These are phyloP conservation scores for Nemoura dubitans DNA, from an alignment of 2,888 invertebrate genomes.

Conservation along the genomic window DNA sequence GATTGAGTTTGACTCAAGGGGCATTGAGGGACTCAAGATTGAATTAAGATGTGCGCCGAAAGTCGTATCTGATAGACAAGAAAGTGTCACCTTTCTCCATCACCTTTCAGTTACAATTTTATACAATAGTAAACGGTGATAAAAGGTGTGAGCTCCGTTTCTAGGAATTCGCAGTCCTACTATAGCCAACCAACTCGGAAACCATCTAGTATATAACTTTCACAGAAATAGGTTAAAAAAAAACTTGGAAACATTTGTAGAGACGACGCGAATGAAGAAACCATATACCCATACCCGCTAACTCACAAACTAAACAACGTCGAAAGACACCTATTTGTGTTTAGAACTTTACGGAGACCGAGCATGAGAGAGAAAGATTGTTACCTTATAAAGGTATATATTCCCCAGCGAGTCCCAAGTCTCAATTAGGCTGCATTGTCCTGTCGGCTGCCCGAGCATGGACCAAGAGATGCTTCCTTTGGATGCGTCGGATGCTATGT, in stretches of 20 bases:
- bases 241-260: neutral
- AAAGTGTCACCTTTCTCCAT: neutral
- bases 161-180: neutral
- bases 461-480: neutral
- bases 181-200: neutral
- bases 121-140: neutral
- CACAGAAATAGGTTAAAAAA: neutral
- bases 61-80: neutral
- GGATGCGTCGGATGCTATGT: too few species aligned
- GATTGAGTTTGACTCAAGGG: too few species aligned
- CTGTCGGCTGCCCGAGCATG: neutral
- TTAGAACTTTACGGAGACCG: neutral
- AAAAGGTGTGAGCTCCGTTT: neutral
- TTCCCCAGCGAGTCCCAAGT: neutral
- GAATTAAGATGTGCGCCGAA: too few species aligned
- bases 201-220: neutral
- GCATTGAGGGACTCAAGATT: too few species aligned
- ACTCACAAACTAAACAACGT: neutral
- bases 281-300: neutral
- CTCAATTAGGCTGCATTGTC: neutral
- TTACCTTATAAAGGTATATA: neutral
- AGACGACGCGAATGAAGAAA: neutral
- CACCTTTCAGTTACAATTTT: neutral
- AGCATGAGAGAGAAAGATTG: neutral
- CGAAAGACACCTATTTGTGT: constrained; percentile 3